Percentiles rank a stretch among this genome's conserved stretches.
phyloP scores from a whole-genome alignment of 2,113 vertebrate genomes.

The Pristiophorus japonicus region DNA sequence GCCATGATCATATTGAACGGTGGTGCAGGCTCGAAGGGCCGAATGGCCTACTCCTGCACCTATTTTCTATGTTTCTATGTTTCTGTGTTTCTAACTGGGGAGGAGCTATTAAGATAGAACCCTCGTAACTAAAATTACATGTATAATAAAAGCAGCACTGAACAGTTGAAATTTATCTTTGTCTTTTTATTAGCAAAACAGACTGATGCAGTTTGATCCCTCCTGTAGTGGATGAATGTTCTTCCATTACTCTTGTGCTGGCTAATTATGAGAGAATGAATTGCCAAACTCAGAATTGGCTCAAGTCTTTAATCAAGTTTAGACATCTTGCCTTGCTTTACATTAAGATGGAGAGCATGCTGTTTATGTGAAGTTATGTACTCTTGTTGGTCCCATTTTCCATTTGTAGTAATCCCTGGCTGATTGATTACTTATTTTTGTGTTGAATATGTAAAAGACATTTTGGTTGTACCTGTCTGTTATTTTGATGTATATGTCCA shows the following conservation, averaged over 20 bases:
- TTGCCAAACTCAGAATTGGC: conserved; percentile 12
- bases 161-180: background rate
- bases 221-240: conserved; percentile 14
- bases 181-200: conserved; percentile 32
- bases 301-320: conserved; percentile 31
- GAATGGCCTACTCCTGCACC: too few relatives aligned
- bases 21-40: too few relatives aligned
- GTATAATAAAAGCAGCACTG: background rate
- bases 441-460: conserved; percentile 15
- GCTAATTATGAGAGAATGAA: conserved; percentile 35
- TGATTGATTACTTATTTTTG: conserved; percentile 32
- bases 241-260: conserved; percentile 29
- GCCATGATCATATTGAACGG: too few relatives aligned
- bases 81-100: background rate
- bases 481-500: conserved; percentile 18
- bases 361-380: conserved; percentile 21
- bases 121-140: background rate
- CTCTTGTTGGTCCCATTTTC: background rate
- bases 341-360: conserved; percentile 22
- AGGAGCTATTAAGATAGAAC: background rate
- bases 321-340: conserved; percentile 19
- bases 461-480: background rate
- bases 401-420: background rate
- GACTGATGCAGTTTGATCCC: conserved; percentile 7
- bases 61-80: too few relatives aligned